These are phyloP conservation scores for Pseudolaguvia tuberculata DNA, from an alignment of 2,113 vertebrate genomes.

Conservation along the genomic window DNA sequence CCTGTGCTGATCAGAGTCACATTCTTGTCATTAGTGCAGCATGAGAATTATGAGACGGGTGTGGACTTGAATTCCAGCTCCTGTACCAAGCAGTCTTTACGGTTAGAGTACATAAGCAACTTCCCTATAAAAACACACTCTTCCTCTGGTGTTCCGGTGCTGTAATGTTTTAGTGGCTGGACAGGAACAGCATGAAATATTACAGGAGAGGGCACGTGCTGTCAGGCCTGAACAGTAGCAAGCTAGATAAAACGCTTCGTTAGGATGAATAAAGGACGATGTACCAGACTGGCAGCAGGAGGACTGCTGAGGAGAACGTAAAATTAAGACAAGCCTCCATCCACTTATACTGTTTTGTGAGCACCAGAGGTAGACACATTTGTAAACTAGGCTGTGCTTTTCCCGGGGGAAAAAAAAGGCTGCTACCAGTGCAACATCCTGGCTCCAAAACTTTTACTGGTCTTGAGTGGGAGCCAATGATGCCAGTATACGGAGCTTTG, in stretches of 20 bases:
- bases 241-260: neutral
- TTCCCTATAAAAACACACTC: constrained; percentile 48
- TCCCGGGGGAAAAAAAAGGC: no score
- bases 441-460: no score
- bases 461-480: no score
- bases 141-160: constrained; percentile 31
- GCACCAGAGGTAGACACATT: no score
- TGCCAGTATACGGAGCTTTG: no score
- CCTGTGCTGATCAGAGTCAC: constrained; percentile 22
- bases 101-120: constrained; percentile 40
- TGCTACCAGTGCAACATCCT: no score
- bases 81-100: constrained; percentile 25
- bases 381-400: no score
- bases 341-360: neutral
- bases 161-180: constrained; percentile 34
- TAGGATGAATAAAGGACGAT: neutral
- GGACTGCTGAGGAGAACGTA: neutral
- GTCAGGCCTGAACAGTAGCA: constrained; percentile 14
- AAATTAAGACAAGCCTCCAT: neutral
- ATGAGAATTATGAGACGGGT: constrained; percentile 29
- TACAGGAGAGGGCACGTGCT: constrained; percentile 32
- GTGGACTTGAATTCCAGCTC: neutral
- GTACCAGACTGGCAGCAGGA: neutral
- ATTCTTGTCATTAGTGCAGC: neutral
- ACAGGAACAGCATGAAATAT: constrained; percentile 43